phyloP scores from a whole-genome alignment of 2,888 invertebrate species.

The Malthinus seriepunctatus region DNA sequence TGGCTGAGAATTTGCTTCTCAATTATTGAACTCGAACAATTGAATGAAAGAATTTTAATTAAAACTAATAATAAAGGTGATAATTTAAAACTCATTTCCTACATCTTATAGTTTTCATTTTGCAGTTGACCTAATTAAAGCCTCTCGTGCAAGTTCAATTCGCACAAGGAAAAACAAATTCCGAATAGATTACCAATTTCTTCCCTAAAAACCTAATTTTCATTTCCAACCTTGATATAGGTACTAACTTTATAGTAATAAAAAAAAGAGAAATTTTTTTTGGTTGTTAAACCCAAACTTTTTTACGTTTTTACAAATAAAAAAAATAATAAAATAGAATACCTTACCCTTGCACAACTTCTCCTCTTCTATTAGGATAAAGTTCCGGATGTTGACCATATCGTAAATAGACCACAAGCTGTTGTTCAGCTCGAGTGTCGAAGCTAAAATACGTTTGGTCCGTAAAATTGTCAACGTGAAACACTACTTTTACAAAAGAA shows the following conservation, averaged over 20 bases:
- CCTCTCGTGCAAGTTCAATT: no score
- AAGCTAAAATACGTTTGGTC: constrained; percentile 89
- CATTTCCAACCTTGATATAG: no score
- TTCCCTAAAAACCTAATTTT: no score
- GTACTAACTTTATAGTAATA: neutral
- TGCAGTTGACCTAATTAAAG: no score
- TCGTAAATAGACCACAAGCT: constrained; percentile 85
- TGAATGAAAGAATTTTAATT: no score
- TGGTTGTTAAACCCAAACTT: neutral
- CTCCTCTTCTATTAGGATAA: constrained; percentile 87
- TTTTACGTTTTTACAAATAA: neutral
- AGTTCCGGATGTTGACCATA: constrained; percentile 94
- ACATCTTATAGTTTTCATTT: no score
- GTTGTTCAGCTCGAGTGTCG: constrained; percentile 86
- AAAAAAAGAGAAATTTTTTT: neutral
- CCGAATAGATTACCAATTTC: no score
- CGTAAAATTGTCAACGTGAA: constrained; percentile 91
- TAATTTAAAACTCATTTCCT: no score
- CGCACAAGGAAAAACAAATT: no score
- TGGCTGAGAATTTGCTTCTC: no score
- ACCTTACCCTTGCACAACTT: constrained; percentile 78
- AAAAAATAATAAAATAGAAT: neutral
- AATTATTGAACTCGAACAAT: no score
- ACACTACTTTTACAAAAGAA: constrained; percentile 87
- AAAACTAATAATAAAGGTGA: no score